Conservation (phyloP, 2,888 invertebrate species). For the Pristionchus entomophagus region DNA sequence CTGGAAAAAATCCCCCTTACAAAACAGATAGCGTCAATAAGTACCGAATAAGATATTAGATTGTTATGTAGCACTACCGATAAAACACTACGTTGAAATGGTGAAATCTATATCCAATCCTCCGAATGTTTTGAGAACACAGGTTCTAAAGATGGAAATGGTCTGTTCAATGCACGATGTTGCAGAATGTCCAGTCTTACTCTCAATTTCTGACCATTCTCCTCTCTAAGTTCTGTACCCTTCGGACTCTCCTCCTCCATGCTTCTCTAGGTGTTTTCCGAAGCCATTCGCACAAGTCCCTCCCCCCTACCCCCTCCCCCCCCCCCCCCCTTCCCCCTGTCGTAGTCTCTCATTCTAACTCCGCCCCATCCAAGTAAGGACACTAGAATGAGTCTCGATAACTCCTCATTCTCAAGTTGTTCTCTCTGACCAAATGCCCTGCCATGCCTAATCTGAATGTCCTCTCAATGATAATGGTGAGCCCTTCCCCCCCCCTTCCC, state of each 20-base stretch:
- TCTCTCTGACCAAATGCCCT: slow-evolving; percentile 37
- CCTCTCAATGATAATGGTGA: slow-evolving; percentile 26
- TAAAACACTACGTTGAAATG: too few species aligned
- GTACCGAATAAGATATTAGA: too few species aligned
- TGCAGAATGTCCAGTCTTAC: not conserved
- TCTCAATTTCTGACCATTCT: too few species aligned
- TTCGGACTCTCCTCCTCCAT: not conserved
- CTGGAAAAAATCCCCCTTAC: too few species aligned
- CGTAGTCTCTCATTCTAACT: not conserved
- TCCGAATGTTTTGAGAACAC: too few species aligned
- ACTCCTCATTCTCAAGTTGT: slow-evolving; percentile 10
- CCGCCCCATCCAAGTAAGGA: slow-evolving; percentile 29
- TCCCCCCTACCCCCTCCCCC: not conserved
- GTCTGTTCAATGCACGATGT: too few species aligned
- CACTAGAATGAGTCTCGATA: slow-evolving; percentile 20
- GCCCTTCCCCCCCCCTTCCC: not conserved
- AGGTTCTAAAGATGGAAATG: too few species aligned
- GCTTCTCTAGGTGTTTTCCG: not conserved
- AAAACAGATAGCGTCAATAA: too few species aligned
- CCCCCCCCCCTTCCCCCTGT: not conserved
- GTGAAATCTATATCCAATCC: too few species aligned
- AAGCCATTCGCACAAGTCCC: not conserved
- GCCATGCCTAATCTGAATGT: slow-evolving; percentile 37
- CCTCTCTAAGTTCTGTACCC: too few species aligned
- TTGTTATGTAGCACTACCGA: too few species aligned